Base-by-base conservation (phyloP, 1,140 invertebrate genomes). In the Berghia stephanieae region DNA sequence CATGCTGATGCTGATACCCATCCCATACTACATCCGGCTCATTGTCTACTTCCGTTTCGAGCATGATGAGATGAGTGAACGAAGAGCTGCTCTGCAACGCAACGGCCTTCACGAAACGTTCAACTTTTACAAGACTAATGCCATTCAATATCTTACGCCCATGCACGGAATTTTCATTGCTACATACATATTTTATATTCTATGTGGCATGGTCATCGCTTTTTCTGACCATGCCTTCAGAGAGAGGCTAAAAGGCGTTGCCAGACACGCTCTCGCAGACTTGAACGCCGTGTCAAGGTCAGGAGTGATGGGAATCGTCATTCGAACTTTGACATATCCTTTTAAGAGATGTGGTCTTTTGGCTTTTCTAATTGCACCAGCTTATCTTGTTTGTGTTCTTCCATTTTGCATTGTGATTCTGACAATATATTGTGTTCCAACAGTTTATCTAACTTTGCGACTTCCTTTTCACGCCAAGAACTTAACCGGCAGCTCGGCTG, bases 31-130 rank as follows among this genome's bases (percentile, higher is more conserved):
- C 78, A 71, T 85, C 21, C 77, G 88, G 21, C 79, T 87, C 1
- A 75, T 85, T 21, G 82, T 88, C 72, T 89, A 86, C 79, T 88
- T 87, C 68, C 78, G 78, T 21, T 89, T 83, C 68, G 88, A 89
- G 79, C 44, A 83, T 36, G 80, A 82, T 10, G 87, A 88, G 71
- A 78, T 88, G 18, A 40, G 34, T 0, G 10, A 43, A 31, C 73
- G 88, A 21, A 77, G 80, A 36, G n/a, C 63, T 0, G 70, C 83
- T 16, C 72, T 83, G 24, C 24, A 70, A 0, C 49, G 66, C 2
- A 67, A 86, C 3, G 79, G 81, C 3, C 78, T 88, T n/a, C 42
- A 68, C 2, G 70, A 83, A 49, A 42, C 36, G 6, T 87, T 81
- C 77, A 79, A 84, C 78, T 84, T 86, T n/a, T 86, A 85, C 76